Conservation (phyloP, 1,140 invertebrate species). For the Cotesia chilonis region DNA sequence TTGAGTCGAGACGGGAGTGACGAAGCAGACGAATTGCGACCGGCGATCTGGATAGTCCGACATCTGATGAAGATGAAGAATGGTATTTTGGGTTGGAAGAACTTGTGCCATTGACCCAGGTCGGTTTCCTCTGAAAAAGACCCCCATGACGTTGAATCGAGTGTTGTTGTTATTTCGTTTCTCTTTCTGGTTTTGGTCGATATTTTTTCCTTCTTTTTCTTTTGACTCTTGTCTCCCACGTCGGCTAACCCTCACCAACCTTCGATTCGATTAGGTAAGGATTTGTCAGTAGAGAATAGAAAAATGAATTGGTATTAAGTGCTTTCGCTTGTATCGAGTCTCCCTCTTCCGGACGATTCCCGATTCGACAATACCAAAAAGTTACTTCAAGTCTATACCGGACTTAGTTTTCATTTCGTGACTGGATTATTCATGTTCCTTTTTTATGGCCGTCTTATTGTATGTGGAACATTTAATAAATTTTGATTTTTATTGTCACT, state of each 20-base stretch:
- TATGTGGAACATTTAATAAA: neutral
- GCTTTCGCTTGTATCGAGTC: constrained; percentile 42
- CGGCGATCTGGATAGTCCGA: neutral
- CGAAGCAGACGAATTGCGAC: constrained; percentile 2
- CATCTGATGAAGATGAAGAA: constrained; percentile 16
- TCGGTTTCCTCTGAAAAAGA: constrained; percentile 40
- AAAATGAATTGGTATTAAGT: constrained; percentile 48
- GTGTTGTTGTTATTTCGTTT: neutral
- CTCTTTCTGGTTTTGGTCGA: neutral
- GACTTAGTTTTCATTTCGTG: neutral
- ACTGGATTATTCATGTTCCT: neutral
- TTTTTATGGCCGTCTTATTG: neutral
- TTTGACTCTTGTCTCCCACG: constrained; percentile 27
- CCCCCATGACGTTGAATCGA: constrained; percentile 7
- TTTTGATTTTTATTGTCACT: no score
- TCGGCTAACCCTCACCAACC: constrained; percentile 36
- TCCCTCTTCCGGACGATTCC: constrained; percentile 12
- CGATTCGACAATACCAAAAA: constrained; percentile 31
- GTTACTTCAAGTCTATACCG: neutral
- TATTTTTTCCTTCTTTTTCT: constrained; percentile 1
- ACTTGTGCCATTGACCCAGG: constrained; percentile 46
- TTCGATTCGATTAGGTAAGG: constrained; percentile 44
- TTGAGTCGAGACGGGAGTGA: constrained; percentile 17
- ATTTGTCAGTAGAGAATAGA: constrained; percentile 41
- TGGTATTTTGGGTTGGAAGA: constrained; percentile 4